Evolutionary conservation across 2,797 vertebrate genomes (phyloP).

Genomic region (Malurus leucopterus): DNA sequence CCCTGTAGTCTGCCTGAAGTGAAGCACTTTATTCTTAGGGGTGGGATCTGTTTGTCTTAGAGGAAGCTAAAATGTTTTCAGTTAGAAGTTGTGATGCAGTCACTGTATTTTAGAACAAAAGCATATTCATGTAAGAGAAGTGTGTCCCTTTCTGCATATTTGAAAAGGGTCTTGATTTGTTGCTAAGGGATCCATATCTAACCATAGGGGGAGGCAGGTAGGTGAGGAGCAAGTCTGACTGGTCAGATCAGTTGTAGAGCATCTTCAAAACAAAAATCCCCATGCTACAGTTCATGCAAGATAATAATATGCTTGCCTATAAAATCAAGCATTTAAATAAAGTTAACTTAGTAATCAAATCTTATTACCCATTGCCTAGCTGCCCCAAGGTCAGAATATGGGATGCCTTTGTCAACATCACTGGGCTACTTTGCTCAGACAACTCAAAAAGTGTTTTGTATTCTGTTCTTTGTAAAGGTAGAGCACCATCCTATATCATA

Average conservation of each 20-base stretch:
- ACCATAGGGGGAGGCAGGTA: background rate
- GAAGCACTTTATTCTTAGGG: background rate
- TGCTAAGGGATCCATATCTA: background rate
- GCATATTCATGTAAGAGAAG: background rate
- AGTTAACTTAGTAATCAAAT: slow-evolving; percentile 23
- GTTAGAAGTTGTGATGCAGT: background rate
- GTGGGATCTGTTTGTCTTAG: background rate
- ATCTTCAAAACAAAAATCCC: background rate
- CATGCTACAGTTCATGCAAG: background rate
- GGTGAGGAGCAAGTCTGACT: slow-evolving; percentile 5
- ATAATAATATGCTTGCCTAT: slow-evolving; percentile 31
- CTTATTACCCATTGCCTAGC: background rate
- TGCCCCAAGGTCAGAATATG: slow-evolving; percentile 13
- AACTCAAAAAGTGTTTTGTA: background rate
- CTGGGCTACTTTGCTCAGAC: background rate
- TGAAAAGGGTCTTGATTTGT: background rate
- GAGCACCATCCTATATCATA: background rate
- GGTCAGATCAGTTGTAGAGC: background rate
- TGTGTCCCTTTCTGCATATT: background rate
- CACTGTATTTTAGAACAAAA: background rate
- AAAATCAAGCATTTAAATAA: slow-evolving; percentile 35
- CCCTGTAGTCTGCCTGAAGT: background rate
- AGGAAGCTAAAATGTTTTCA: background rate
- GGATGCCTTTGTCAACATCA: background rate
- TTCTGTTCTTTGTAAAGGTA: background rate